Conservation (phyloP, 2,888 invertebrate species). For the Limnephilus rhombicus region DNA sequence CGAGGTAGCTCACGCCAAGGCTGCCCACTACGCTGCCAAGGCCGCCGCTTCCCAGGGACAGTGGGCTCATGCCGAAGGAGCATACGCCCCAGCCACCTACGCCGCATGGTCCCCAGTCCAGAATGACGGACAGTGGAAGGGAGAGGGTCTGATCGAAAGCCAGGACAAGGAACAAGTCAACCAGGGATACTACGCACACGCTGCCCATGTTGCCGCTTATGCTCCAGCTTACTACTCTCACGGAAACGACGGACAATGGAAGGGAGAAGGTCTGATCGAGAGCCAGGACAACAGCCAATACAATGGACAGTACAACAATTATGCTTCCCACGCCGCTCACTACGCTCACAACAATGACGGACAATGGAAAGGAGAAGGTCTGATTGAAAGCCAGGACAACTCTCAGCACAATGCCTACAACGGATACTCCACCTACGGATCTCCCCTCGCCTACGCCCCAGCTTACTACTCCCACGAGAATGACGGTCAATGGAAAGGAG, state of each 20-base stretch:
- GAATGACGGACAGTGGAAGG: conserved; percentile 51
- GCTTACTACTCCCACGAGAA: conserved; percentile 30
- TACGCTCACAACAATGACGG: conserved; percentile 45
- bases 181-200: neutral
- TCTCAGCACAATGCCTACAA: conserved; percentile 72
- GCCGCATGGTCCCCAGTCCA: neutral
- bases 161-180: conserved; percentile 33
- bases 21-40: conserved; percentile 68
- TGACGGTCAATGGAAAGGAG: conserved; percentile 59
- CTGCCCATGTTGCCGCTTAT: neutral
- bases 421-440: conserved; percentile 67
- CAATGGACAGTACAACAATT: conserved; percentile 4
- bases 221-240: conserved; percentile 30
- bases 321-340: neutral
- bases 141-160: conserved; percentile 54
- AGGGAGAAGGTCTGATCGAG: conserved; percentile 50
- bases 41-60: conserved; percentile 64
- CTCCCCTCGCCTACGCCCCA: conserved; percentile 70
- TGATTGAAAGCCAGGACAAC: conserved; percentile 49
- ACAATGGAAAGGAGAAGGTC: conserved; percentile 55
- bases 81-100: conserved; percentile 44
- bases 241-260: conserved; percentile 20
- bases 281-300: conserved; percentile 41
- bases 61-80: conserved; percentile 26
- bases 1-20: conserved; percentile 63